These are phyloP conservation scores for Nylanderia fulva DNA, from an alignment of 1,140 invertebrate genomes.

Conservation along the genomic window DNA sequence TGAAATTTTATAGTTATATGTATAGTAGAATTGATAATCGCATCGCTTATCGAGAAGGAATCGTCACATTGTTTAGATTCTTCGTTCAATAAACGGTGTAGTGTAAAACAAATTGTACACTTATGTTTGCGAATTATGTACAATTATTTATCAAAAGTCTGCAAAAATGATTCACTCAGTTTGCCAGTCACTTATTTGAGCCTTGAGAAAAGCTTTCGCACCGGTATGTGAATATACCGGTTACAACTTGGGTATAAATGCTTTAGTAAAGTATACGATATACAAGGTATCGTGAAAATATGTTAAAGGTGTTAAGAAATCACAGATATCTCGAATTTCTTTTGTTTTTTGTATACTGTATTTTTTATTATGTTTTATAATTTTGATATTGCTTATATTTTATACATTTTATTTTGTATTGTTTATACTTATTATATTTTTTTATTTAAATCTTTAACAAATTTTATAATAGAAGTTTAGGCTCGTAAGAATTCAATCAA, in stretches of 20 bases:
- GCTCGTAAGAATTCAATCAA: too few species aligned
- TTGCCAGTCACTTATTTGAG: neutral
- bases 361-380: neutral
- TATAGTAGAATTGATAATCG: neutral
- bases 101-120: neutral
- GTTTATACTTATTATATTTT: neutral
- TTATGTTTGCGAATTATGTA: neutral
- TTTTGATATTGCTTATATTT: neutral
- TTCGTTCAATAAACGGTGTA: neutral
- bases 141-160: conserved; percentile 7
- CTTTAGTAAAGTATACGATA: neutral
- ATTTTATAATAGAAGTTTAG: too few species aligned
- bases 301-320: neutral
- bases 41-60: neutral
- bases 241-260: neutral
- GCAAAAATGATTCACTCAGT: neutral
- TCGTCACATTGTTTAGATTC: neutral
- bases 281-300: neutral
- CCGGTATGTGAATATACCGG: neutral
- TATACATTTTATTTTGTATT: neutral
- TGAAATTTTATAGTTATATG: neutral
- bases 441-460: too few species aligned
- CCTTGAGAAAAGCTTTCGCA: neutral
- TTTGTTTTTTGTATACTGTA: neutral
- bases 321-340: neutral